These are phyloP conservation scores for Thalassoma bifasciatum DNA, from an alignment of 2,113 vertebrate species.

Conservation along the genomic window DNA sequence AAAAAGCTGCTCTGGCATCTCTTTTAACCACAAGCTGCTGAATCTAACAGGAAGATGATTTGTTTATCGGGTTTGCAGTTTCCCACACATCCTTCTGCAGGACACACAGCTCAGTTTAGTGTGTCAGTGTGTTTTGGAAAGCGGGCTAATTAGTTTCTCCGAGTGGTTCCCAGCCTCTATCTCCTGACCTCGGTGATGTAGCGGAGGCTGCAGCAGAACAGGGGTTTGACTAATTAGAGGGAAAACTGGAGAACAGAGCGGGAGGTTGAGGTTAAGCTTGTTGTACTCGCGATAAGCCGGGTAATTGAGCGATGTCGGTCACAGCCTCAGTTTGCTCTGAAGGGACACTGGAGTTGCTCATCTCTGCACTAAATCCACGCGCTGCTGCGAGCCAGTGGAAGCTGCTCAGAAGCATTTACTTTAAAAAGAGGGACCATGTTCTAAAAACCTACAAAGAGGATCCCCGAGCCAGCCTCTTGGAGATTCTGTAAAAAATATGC, in stretches of 20 bases:
- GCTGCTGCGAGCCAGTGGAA: not conserved
- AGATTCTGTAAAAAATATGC: too few species aligned
- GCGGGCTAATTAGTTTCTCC: constrained; percentile 65
- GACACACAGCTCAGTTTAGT: not conserved
- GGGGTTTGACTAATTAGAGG: constrained; percentile 69
- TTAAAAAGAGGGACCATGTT: too few species aligned
- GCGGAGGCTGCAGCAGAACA: constrained; percentile 38
- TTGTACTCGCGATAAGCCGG: constrained; percentile 64
- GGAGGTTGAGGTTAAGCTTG: constrained; percentile 73
- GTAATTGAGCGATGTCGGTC: constrained; percentile 62
- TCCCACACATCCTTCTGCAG: constrained; percentile 19
- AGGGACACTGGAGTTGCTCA: constrained; percentile 49
- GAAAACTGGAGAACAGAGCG: constrained; percentile 53
- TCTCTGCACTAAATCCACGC: constrained; percentile 39
- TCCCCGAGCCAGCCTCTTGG: too few species aligned
- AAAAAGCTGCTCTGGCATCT: constrained; percentile 1
- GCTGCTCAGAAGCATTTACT: not conserved
- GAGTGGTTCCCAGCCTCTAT: constrained; percentile 62
- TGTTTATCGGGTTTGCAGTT: constrained; percentile 50
- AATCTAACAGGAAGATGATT: constrained; percentile 47
- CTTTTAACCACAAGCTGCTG: constrained; percentile 10
- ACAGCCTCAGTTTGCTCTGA: constrained; percentile 43
- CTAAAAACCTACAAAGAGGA: too few species aligned
- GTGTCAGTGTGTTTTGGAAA: constrained; percentile 56
- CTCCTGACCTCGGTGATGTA: constrained; percentile 61